These are phyloP conservation scores for Pemphigus obesinymphae DNA, from an alignment of 1,140 invertebrate species.

Conservation along the genomic window DNA sequence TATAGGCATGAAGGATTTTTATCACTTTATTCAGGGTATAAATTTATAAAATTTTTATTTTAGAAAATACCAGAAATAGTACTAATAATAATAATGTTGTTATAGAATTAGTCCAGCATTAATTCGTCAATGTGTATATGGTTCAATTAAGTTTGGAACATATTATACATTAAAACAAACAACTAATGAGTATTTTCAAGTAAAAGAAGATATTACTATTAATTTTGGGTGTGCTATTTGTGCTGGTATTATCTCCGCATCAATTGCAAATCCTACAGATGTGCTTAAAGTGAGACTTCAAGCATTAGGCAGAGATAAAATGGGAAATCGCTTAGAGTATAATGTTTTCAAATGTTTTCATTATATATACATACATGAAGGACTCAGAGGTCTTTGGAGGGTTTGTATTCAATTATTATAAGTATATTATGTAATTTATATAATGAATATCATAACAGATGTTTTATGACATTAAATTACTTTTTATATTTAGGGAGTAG, in stretches of 20 bases:
- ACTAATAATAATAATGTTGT: too few relatives aligned
- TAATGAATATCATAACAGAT: too few relatives aligned
- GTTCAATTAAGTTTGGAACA: constrained; percentile 93
- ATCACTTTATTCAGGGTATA: constrained; percentile 79
- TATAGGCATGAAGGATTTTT: constrained; percentile 73
- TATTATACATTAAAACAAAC: constrained; percentile 84
- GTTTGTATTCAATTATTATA: constrained; percentile 55
- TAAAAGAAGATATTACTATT: constrained; percentile 66
- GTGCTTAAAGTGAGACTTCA: constrained; percentile 95
- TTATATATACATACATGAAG: constrained; percentile 74
- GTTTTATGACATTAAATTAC: too few relatives aligned
- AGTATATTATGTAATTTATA: neutral
- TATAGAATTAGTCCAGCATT: constrained; percentile 84
- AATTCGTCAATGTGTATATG: constrained; percentile 87
- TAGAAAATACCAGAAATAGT: neutral
- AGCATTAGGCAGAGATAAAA: constrained; percentile 54
- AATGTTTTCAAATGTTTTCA: constrained; percentile 60
- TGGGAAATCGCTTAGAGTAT: constrained; percentile 49
- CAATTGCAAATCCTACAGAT: constrained; percentile 95
- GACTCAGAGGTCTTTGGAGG: constrained; percentile 78
- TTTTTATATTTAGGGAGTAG: constrained; percentile 65
- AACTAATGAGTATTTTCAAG: constrained; percentile 56
- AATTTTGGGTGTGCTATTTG: constrained; percentile 84
- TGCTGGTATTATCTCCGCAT: constrained; percentile 81
- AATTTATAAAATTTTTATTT: constrained; percentile 27